A percentile compares a stretch with the other conserved stretches of the same genome.
phyloP scores from a whole-genome alignment of 2,113 vertebrate species.

The Phodopus roborovskii region DNA sequence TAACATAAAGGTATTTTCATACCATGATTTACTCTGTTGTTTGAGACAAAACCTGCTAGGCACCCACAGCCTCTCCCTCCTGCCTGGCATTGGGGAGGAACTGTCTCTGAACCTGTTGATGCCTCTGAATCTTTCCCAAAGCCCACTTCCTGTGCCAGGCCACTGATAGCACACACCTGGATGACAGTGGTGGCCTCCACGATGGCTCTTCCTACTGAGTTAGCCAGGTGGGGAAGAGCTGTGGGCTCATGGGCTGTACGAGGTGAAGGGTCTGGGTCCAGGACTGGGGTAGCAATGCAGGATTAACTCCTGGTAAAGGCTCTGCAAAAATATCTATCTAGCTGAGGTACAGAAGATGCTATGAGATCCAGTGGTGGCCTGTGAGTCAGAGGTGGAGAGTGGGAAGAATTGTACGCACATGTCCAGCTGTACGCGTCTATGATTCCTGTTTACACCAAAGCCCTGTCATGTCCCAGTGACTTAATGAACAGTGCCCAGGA shows the following conservation, averaged over 20 bases:
- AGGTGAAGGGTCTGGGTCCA: background rate
- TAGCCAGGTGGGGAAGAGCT: background rate
- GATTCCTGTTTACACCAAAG: background rate
- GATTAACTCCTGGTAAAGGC: too few species aligned
- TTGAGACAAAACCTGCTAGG: background rate
- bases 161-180: background rate
- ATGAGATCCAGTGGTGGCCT: background rate
- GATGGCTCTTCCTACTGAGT: background rate
- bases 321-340: background rate
- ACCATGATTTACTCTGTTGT: background rate
- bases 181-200: background rate
- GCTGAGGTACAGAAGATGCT: background rate
- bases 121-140: background rate
- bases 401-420: background rate
- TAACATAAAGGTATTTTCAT: background rate
- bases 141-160: background rate
- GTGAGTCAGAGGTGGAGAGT: background rate
- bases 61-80: background rate
- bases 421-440: background rate
- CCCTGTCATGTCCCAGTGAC: background rate
- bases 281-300: background rate
- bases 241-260: background rate
- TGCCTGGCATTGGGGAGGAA: rapidly evolving
- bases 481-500: background rate
- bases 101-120: background rate